Evolutionary conservation across 2,888 invertebrate genomes (phyloP).

Genomic region (Mechanitis mazaeus): DNA sequence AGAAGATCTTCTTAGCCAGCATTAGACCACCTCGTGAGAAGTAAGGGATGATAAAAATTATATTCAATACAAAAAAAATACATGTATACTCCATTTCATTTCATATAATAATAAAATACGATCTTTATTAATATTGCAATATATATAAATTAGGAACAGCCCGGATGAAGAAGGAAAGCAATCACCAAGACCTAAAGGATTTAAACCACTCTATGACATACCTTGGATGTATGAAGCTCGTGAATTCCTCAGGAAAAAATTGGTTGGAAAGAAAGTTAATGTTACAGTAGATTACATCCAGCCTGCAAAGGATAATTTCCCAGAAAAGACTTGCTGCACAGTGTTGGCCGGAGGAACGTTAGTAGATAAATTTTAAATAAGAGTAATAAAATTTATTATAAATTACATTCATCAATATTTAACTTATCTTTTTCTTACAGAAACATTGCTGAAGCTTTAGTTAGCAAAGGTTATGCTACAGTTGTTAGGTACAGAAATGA

Average conservation of each 20-base stretch:
- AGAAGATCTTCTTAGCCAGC: slow-evolving; percentile 97
- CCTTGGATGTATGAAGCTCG: slow-evolving; percentile 99
- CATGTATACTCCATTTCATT: neutral
- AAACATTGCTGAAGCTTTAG: slow-evolving; percentile 95
- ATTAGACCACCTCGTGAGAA: slow-evolving; percentile 93
- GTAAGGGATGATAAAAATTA: slow-evolving; percentile 40
- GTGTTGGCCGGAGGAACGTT: slow-evolving; percentile 82
- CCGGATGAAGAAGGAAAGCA: slow-evolving; percentile 82
- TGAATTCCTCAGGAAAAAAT: slow-evolving; percentile 95
- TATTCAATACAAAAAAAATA: neutral
- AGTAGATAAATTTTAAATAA: slow-evolving; percentile 35
- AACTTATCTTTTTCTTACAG: slow-evolving; percentile 56
- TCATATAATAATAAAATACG: slow-evolving; percentile 5
- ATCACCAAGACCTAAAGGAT: slow-evolving; percentile 83
- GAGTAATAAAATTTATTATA: neutral
- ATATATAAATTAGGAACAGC: slow-evolving; percentile 47
- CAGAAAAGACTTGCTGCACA: slow-evolving; percentile 97
- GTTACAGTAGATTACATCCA: slow-evolving; percentile 97
- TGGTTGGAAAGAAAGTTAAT: slow-evolving; percentile 95
- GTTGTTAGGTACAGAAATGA: slow-evolving; percentile 96
- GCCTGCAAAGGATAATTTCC: slow-evolving; percentile 93
- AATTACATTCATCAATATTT: neutral
- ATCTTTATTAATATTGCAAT: slow-evolving; percentile 12
- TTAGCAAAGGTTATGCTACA: slow-evolving; percentile 93
- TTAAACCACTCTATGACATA: slow-evolving; percentile 95